phyloP scores from a whole-genome alignment of 2,797 vertebrate genomes.

The Mustela erminea region DNA sequence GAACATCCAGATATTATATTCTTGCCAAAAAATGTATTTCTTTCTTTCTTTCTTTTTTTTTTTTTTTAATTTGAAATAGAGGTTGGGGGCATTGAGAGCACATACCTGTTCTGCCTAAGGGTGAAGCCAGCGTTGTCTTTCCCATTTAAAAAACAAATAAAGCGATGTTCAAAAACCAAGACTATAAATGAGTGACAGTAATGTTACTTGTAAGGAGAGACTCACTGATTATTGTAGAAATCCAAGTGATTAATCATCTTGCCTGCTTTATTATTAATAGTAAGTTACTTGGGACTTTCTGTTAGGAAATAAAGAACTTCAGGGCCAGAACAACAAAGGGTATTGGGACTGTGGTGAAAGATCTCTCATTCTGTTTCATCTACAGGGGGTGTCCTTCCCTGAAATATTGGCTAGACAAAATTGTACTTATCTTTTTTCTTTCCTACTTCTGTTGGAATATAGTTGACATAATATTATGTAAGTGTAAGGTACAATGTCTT shows the following conservation, averaged over 20 bases:
- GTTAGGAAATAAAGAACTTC: background rate
- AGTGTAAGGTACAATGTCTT: background rate
- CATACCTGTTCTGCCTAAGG: background rate
- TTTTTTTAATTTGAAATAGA: background rate
- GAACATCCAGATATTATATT: background rate
- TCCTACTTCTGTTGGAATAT: background rate
- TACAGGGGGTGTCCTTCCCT: background rate
- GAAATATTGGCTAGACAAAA: background rate
- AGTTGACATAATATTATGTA: background rate
- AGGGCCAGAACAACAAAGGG: background rate
- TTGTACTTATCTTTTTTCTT: background rate
- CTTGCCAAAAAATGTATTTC: background rate
- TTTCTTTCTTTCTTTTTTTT: background rate
- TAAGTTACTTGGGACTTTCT: background rate
- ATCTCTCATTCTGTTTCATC: background rate
- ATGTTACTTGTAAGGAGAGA: background rate
- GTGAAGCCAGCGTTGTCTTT: background rate
- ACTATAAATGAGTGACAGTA: background rate
- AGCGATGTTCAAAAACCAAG: background rate
- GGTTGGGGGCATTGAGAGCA: background rate
- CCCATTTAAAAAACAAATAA: background rate
- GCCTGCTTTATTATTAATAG: background rate
- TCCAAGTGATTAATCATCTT: background rate
- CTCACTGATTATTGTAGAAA: constrained; percentile 27
- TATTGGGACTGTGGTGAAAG: background rate